Base-by-base conservation (phyloP, 2,797 vertebrate species). In the Acipenser transmontanus region DNA sequence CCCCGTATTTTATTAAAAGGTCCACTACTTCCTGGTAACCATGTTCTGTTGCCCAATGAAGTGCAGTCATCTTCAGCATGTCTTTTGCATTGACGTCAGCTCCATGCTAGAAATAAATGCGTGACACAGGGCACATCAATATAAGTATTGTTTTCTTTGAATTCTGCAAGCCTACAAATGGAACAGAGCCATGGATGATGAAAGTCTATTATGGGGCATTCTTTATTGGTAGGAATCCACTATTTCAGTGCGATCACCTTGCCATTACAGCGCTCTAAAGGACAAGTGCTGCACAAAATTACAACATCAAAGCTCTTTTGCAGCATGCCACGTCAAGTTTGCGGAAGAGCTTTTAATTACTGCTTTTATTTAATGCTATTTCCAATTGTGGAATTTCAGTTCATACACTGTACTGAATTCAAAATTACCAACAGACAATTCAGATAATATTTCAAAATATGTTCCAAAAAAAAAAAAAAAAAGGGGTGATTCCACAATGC, bases 11-110 rank as follows among this genome's bases (percentile, higher is more conserved):
- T 80, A 93, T 90, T 74, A 94, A 79, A 59, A 93, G 89, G 67
- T 93, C 92, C 68, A 92, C 90, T 76, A 91, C 93, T 57, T 92
- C 91, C 60, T 89, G 87, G 76, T 93, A 91, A 65, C 89, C 87
- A 63, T 94, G 92, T 70, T 94, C 92, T 7, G 91, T 89, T 14
- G 92, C 92, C 93, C 93, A 94, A 73, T 94, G 92, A 70, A 94
- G 87, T 12, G 93, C 91, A 50, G 91, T 94, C 91, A 94, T 94
- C 82, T 94, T 93, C 76, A 94, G 81, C 93, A 94, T 94, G 78
- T 93, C 93, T 77, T 93, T 93, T 0, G 92, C 92, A 56, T 94
- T 94, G 70, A 94, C 91, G 64, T 94, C 92, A 62, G 92, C 93
- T 49, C 93, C 91, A 8, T 94, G 92, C 93, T 93, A 74, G 61